Evolutionary conservation across 2,113 vertebrate genomes (phyloP), one percentile per base, ranked within the genome.

Genomic region (Gnathonemus longibarbis): DNA sequence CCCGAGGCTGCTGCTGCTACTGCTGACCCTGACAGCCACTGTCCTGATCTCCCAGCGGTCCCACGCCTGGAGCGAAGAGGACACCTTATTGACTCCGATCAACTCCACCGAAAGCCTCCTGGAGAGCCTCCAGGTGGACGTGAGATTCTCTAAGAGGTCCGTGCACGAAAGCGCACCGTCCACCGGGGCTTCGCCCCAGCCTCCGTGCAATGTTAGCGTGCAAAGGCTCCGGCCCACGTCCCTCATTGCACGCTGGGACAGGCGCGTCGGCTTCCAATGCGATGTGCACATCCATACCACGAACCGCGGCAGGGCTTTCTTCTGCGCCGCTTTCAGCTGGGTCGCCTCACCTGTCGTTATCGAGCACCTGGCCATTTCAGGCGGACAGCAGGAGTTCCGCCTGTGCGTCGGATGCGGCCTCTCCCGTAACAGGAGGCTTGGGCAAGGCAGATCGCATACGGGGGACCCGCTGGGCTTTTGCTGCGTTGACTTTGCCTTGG

Each of bases 231-330:
- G 97, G 94, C 95, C 98, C 94, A 97, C 97, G 93, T 98, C 97
- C 92, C 95, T 99, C 94, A 96, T 98, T 84, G 98, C 98, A 77
- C 97, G 97, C 94, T 99, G 98, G 98, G 97, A 98, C 95, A 96
- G 96, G 93, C 97, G 96, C 94, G 94, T 97, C 92, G 97, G 97
- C 91, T 96, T 97, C 94, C 97, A 97, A 92, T 99, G 98, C 95
- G 98, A 99, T 92, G 96, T 99, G 89, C 96, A 98, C 93, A 95
- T 99, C 93, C 99, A 99, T 95, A 98, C 97, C 94, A 99, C 98
- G 94, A 97, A 97, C 95, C 97, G 96, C 94, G 97, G 97, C 86
- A 96, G 97, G 90, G 97, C 98, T 92, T 96, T 98, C 93, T 99
- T 99, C 95, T 98, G 98, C 89, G 97, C 97, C 88, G 96, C 98